Base-by-base conservation (phyloP, 2,113 vertebrate species). In the Eurypyga helias region DNA sequence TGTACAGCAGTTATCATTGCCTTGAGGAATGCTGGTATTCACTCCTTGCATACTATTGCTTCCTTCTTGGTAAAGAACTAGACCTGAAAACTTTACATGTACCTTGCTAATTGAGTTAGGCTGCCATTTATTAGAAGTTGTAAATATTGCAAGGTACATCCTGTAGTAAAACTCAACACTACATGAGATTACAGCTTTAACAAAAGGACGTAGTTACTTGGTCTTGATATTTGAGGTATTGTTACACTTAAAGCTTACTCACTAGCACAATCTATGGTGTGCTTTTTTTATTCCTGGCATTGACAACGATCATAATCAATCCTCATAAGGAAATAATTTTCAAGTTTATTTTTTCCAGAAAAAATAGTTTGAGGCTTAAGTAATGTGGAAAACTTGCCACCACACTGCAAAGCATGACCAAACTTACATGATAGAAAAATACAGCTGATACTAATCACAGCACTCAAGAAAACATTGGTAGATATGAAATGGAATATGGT, bases 391-490 rank as follows among this genome's bases (percentile, higher is more conserved):
- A 69, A n/a, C 7, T 90, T 41, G 6, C 18, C 26, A 17, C n/a
- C 13, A 13, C 3, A 5, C 23, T 45, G 20, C 6, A 89, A 75
- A 84, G 3, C 17, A 43, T 41, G 11, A 69, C 4, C 7, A 86
- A 57, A 55, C 9, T 8, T 67, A 33, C 0, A 46, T 13, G 14
- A 34, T 13, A 34, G 46, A 72, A 89, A 62, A 88, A 48, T 43
- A 21, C 10, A 72, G 11, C 4, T 0, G 2, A 2, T 24, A 23
- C 4, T 38, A 45, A 4, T 34, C 41, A 43, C 24, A 57, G 5
- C 7, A 49, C 6, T 80, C 11, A 54, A 48, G 28, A 24, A 79
- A 67, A 25, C 6, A 6, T 60, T 23, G 28, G 17, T 13, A 55
- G 34, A 13, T 65, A 18, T 48, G n/a, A 79, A 33, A 41, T 3